phyloP scores from a whole-genome alignment of 2,113 vertebrate species.

The Odontophorus gujanensis region DNA sequence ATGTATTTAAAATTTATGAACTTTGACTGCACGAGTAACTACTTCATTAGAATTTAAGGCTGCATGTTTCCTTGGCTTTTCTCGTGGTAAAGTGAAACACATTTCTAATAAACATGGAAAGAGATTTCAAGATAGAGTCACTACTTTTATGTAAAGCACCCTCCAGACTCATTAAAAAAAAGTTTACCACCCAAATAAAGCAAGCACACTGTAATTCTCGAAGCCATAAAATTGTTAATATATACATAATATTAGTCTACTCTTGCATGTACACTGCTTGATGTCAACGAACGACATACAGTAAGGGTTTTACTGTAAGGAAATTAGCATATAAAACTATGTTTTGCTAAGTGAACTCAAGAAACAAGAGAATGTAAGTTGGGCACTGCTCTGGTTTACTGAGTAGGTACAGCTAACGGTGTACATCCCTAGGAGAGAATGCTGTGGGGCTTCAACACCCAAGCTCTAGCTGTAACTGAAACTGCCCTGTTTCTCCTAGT shows the following conservation, averaged over 20 bases:
- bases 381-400: not conserved
- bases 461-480: not conserved
- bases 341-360: not conserved
- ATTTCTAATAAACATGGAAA: conserved; percentile 70
- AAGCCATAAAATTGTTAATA: conserved; percentile 57
- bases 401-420: not conserved
- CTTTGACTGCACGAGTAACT: conserved; percentile 60
- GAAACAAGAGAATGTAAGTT: not conserved
- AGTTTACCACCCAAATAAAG: conserved; percentile 73
- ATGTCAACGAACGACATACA: not conserved
- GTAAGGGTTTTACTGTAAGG: conserved; percentile 40
- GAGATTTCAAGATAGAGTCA: conserved; percentile 58
- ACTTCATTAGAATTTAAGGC: conserved; percentile 50
- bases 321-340: conserved; percentile 54
- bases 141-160: conserved; percentile 67
- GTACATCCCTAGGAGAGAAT: not conserved
- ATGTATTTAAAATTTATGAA: conserved; percentile 66
- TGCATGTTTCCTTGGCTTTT: conserved; percentile 47
- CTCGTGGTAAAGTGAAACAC: conserved; percentile 38
- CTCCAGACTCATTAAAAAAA: conserved; percentile 74
- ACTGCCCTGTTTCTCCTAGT: not conserved
- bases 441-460: not conserved
- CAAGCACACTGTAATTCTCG: conserved; percentile 61
- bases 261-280: not conserved
- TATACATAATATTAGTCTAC: conserved; percentile 38